Evolutionary conservation across 1,140 invertebrate species (phyloP), one percentile per base, ranked within the genome.

Genomic region (Caenorhabditis remanei): DNA sequence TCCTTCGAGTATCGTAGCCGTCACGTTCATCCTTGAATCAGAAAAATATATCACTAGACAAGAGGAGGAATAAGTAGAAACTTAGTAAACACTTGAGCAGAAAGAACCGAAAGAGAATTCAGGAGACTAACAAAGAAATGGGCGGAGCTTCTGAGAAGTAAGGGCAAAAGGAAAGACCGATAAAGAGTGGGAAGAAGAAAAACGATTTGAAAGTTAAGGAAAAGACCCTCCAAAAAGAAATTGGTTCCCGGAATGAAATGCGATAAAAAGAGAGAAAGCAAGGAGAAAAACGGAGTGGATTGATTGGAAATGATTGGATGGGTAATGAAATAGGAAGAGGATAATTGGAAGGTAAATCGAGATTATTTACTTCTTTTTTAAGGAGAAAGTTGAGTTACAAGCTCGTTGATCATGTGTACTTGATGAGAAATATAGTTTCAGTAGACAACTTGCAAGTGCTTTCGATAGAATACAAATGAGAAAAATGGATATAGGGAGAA

Each of bases 1-100:
- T 50, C 71, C 71, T 79, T 79, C 71, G 8, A 79, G 71, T 79
- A 79, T 50, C 5, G 71, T 79, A 8, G 71, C 71, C 43, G 43
- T 79, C 46, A 6, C 7, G 71, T 79, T 79, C 71, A 79, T 79
- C 46, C 71, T 79, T 79, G 46, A 79, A 79, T 9, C 11, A 24
- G 11, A 40, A 48, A 50, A 79, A 43, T 32, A 75, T 71, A n/a
- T 46, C 11, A 75, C 19, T 5, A 48, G 2, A 75, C 32, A 13
- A 14, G 13, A 67, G 32, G 19, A n/a, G 11, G 41, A n/a, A 58
- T 16, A 71, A 65, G 32, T 65, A 32, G 7, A 5, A 40, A 63
- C 7, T 63, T 58, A 6, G 19, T 19, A 48, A 79, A 53, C 24
- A 50, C 71, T 50, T 50, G 21, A 46, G 67, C 16, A n/a, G 40